These are phyloP conservation scores for Lasioglossum morio DNA, from an alignment of 2,888 invertebrate species.

Conservation along the genomic window DNA sequence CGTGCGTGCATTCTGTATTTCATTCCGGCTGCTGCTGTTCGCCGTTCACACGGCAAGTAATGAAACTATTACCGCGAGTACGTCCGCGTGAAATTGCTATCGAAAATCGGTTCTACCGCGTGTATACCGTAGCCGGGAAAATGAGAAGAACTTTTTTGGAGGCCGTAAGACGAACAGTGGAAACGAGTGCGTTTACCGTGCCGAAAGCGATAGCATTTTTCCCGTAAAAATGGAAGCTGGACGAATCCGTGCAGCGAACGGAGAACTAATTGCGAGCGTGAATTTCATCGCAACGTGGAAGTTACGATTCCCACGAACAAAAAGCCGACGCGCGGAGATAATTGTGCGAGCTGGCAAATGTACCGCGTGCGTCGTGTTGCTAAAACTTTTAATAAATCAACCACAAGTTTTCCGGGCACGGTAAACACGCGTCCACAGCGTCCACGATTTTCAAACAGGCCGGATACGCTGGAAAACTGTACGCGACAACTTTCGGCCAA, in stretches of 20 bases:
- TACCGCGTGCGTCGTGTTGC: not conserved
- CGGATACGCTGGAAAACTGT: not conserved
- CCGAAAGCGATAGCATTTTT: not conserved
- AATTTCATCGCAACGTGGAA: slow-evolving; percentile 38
- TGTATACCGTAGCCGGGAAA: not conserved
- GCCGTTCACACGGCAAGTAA: slow-evolving; percentile 17
- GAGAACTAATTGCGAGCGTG: slow-evolving; percentile 17
- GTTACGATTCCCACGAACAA: slow-evolving; percentile 8
- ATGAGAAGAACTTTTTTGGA: not conserved
- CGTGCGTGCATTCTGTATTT: slow-evolving; percentile 13
- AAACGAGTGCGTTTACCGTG: not conserved
- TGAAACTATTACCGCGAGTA: slow-evolving; percentile 41
- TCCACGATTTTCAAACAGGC: not conserved
- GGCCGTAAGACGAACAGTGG: not conserved
- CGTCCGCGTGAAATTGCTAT: slow-evolving; percentile 32
- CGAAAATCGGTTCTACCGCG: slow-evolving; percentile 15
- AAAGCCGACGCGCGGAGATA: slow-evolving; percentile 6
- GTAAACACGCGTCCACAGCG: not conserved
- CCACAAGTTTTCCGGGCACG: not conserved
- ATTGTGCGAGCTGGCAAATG: slow-evolving; percentile 18
- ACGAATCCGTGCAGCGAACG: not conserved
- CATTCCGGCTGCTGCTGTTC: not conserved
- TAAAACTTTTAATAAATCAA: slow-evolving; percentile 38
- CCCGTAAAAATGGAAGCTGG: not conserved
- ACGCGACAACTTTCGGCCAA: not conserved